These are phyloP conservation scores for Gymnorhina tibicen DNA, from an alignment of 2,113 vertebrate genomes.

Conservation along the genomic window DNA sequence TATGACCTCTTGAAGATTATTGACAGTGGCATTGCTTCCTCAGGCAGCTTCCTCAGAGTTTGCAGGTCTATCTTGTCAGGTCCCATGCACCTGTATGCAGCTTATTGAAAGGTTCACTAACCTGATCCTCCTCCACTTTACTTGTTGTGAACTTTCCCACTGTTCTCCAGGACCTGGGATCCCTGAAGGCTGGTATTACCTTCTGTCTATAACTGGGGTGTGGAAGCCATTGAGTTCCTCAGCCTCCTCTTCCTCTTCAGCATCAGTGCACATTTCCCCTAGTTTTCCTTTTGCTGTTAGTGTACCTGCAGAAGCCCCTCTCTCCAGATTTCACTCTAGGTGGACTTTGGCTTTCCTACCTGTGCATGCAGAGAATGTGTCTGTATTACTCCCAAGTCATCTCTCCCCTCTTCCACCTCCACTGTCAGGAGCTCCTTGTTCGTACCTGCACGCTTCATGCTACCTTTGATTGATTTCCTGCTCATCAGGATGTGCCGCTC, in stretches of 20 bases:
- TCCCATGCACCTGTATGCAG: not conserved
- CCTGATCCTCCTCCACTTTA: not conserved
- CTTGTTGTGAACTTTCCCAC: not conserved
- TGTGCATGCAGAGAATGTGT: not conserved
- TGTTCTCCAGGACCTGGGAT: not conserved
- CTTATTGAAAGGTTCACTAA: not conserved
- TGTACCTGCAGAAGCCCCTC: not conserved
- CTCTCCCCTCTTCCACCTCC: not conserved
- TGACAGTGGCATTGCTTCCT: not conserved
- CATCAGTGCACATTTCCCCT: not conserved
- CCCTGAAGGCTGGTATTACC: not conserved
- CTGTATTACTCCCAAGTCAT: not conserved
- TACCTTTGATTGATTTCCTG: not conserved
- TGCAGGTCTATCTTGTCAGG: not conserved
- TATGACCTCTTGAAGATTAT: not conserved
- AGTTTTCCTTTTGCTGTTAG: not conserved
- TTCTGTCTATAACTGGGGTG: not conserved
- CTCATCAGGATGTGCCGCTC: not conserved
- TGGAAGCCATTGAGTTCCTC: not conserved
- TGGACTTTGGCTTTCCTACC: not conserved
- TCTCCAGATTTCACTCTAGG: not conserved
- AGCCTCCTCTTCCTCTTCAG: not conserved
- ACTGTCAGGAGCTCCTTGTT: not conserved
- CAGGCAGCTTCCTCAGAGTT: not conserved
- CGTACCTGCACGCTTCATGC: not conserved